Base-by-base conservation (phyloP, 2,113 vertebrate genomes). In the Percopsis transmontana region DNA sequence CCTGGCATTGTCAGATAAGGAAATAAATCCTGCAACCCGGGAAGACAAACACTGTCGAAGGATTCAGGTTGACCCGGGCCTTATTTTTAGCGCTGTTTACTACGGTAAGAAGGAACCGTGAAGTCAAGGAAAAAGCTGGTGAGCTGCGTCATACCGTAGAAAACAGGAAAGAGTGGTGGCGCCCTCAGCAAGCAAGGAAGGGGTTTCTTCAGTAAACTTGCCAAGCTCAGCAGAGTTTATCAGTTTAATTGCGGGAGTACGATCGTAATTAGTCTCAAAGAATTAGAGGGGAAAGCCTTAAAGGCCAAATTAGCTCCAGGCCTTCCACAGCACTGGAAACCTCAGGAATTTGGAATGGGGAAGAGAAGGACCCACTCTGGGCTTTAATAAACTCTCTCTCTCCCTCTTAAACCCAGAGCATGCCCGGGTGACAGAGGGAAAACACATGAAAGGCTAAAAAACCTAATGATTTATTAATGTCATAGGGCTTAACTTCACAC, bases 221-320 rank as follows among this genome's bases (percentile, higher is more conserved):
- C 66, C 66, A 77, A 90, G 64, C 73, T 72, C 82, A 80, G 74
- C 81, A 73, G 66, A 91, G 84, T 87, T 90, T 87, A 89, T 89
- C 79, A 83, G 77, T 86, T 88, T 88, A 90, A 91, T 88, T 91
- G 84, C 72, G 38, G 82, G 75, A 88, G 88, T 85, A 73, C 64
- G 77, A 74, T 79, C 85, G 81, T 87, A 88, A 93, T 90, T 91
- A 90, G 87, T 87, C 65, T 19, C 57, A 60, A 80, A 76, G 80
- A 86, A 91, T 90, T 88, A 90, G 63, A 88, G 79, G 87, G 84
- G 77, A 70, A 80, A 85, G 82, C 79, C 76, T 74, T 82, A 78
- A 87, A 86, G 86, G 65, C 69, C 74, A 91, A 90, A 93, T 90
- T 82, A 88, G 83, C 84, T 88, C 71, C 86, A 92, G 89, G 87